These are phyloP conservation scores for Cyprinodon tularosa DNA, from an alignment of 2,113 vertebrate species.

Conservation along the genomic window DNA sequence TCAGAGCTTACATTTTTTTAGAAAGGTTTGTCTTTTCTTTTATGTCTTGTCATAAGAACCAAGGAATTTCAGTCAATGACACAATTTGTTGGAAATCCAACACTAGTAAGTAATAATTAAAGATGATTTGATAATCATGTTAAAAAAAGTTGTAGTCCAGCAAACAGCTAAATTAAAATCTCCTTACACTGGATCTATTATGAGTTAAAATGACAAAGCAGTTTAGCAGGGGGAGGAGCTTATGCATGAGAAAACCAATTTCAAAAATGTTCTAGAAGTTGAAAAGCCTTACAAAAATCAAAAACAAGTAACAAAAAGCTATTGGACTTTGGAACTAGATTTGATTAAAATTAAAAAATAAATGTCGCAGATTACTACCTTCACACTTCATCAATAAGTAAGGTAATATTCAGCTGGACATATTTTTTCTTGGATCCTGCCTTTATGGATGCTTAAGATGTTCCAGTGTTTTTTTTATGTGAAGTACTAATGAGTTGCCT, in stretches of 20 bases:
- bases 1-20: neutral
- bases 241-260: neutral
- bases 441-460: neutral
- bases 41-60: neutral
- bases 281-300: neutral
- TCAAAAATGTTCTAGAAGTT: neutral
- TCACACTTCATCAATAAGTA: no score
- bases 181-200: neutral
- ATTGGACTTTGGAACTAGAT: neutral
- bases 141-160: neutral
- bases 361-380: no score
- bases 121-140: neutral
- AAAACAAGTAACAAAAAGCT: neutral
- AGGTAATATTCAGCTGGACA: neutral
- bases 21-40: neutral
- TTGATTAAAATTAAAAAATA: no score
- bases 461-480: neutral
- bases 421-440: neutral
- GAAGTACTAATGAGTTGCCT: neutral
- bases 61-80: conserved; percentile 14
- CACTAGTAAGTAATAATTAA: neutral
- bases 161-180: neutral
- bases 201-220: neutral
- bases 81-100: conserved; percentile 3
- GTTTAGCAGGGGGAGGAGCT: neutral